Percentiles rank a stretch among this genome's conserved stretches.
Conservation (phyloP, 2,113 vertebrate species). For the Colistium nudipinnis region DNA sequence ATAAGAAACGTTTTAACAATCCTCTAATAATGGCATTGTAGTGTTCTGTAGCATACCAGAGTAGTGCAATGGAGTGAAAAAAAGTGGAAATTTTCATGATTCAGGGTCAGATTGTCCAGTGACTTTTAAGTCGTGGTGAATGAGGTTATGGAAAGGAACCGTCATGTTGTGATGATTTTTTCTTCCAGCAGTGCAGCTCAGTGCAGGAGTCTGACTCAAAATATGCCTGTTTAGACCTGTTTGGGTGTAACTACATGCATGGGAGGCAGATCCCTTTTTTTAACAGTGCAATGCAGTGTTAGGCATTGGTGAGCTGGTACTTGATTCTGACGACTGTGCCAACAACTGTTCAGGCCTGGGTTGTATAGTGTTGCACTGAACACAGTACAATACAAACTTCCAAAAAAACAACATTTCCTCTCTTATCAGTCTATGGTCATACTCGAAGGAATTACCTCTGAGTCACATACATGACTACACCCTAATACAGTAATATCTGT, state of each 20-base stretch:
- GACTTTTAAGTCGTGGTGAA: neutral
- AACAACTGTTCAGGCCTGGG: slow-evolving; percentile 8
- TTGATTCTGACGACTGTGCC: slow-evolving; percentile 1
- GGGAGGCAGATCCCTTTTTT: slow-evolving; percentile 7
- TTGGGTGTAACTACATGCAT: neutral
- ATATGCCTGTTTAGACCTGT: slow-evolving; percentile 59
- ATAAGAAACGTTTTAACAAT: neutral
- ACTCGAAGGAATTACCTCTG: slow-evolving; percentile 20
- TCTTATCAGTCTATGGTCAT: neutral
- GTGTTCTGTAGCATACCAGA: neutral
- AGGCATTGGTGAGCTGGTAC: slow-evolving; percentile 4
- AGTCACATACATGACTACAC: slow-evolving; percentile 26
- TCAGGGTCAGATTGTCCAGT: slow-evolving; percentile 19
- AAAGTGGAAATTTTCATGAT: slow-evolving; percentile 15
- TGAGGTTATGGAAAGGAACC: slow-evolving; percentile 37
- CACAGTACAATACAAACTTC: slow-evolving; percentile 28
- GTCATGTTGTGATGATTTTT: slow-evolving; percentile 16
- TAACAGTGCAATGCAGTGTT: neutral
- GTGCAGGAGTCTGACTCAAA: slow-evolving; percentile 24
- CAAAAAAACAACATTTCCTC: slow-evolving; percentile 13
- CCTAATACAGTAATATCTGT: slow-evolving; percentile 5
- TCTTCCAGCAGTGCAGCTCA: slow-evolving; percentile 1
- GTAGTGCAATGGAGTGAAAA: neutral
- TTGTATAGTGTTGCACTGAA: slow-evolving; percentile 16
- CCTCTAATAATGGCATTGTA: too few relatives aligned